Conservation (phyloP, 2,797 vertebrate genomes). For the Brachymystax lenok region DNA sequence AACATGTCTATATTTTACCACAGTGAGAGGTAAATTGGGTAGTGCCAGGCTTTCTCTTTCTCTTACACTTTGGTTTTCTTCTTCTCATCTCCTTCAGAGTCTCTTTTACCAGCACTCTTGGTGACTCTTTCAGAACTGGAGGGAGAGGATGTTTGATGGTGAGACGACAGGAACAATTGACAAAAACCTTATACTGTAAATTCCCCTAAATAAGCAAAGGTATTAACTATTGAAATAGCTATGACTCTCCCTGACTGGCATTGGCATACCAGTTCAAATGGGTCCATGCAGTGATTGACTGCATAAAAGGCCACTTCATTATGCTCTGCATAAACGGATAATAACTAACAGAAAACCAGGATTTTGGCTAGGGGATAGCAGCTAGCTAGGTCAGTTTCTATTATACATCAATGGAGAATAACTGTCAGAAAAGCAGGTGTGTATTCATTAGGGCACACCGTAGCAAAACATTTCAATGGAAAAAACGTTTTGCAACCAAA, state of each 20-base stretch:
- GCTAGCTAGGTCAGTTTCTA: not conserved
- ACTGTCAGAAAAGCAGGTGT: too few relatives aligned
- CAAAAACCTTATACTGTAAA: not conserved
- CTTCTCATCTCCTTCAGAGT: slow-evolving; percentile 33
- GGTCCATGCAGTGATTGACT: not conserved
- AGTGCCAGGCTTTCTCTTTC: not conserved
- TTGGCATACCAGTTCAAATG: not conserved
- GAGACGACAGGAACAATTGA: not conserved
- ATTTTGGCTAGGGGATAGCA: not conserved
- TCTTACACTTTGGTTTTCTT: slow-evolving; percentile 57
- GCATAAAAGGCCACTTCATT: not conserved
- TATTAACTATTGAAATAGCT: not conserved
- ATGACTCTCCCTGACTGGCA: not conserved
- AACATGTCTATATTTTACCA: not conserved
- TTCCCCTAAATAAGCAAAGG: not conserved
- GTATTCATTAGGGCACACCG: too few relatives aligned
- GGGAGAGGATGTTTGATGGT: slow-evolving; percentile 1
- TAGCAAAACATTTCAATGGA: too few relatives aligned
- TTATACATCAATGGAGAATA: not conserved
- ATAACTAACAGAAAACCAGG: not conserved
- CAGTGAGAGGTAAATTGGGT: not conserved
- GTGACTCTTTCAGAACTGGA: slow-evolving; percentile 28
- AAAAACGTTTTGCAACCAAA: too few relatives aligned
- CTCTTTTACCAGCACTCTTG: slow-evolving; percentile 31
- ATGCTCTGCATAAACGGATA: not conserved